These are phyloP conservation scores for Eupithecia insigniata DNA, from an alignment of 2,888 invertebrate species.

Conservation along the genomic window DNA sequence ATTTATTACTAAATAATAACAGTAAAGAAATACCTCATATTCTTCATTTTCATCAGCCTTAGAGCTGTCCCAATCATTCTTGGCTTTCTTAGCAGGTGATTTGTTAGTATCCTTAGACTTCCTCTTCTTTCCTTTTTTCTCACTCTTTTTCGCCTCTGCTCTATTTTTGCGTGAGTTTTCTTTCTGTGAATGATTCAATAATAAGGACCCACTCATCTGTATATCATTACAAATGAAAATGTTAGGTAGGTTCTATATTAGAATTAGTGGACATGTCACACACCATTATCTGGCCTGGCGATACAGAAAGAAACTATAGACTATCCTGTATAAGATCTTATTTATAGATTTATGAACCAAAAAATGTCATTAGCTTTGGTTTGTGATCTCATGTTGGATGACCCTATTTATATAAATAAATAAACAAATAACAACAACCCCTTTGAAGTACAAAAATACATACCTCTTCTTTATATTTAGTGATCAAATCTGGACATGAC, in stretches of 20 bases:
- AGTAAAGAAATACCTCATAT: conserved; percentile 78
- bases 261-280: not conserved
- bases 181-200: conserved; percentile 58
- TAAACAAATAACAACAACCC: not conserved
- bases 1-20: too few species aligned
- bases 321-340: too few species aligned
- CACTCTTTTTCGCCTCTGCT: conserved; percentile 44
- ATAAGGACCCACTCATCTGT: not conserved
- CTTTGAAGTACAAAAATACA: conserved; percentile 9
- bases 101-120: conserved; percentile 61
- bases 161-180: conserved; percentile 68
- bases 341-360: not conserved
- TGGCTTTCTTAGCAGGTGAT: conserved; percentile 63
- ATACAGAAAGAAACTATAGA: not conserved
- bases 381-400: not conserved
- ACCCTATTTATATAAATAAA: not conserved
- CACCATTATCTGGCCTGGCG: not conserved
- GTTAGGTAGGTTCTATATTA: not conserved
- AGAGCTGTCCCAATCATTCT: conserved; percentile 70
- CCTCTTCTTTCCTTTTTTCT: conserved; percentile 63
- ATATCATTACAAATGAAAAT: not conserved
- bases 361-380: not conserved
- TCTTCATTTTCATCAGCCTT: conserved; percentile 85
- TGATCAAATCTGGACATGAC: conserved; percentile 88
- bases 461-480: conserved; percentile 75